Base-by-base conservation (phyloP, 2,888 invertebrate genomes). In the Drosophila bunnanda region DNA sequence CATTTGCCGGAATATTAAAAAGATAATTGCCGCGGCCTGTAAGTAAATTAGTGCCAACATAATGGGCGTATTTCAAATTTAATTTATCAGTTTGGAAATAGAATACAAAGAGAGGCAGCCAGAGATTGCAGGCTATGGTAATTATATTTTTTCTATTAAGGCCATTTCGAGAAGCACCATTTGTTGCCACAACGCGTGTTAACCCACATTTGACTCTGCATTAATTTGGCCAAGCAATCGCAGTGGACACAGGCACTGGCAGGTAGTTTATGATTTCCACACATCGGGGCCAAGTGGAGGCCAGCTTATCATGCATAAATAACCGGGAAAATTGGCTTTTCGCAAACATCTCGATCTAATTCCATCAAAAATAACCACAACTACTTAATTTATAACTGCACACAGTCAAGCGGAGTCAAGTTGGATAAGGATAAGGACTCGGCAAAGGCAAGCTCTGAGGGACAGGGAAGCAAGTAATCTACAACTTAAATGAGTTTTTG, bases 401-500 rank as follows among this genome's bases (percentile, higher is more conserved):
- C 78, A 71, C 70, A 68, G 69, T 41, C 34, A 64, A 46, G 76
- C 57, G 56, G 38, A 25, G 41, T 46, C 50, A 48, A 25, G 25
- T 25, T 4, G 25, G 4, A 25, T 25, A 25, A 25, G 25, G 4
- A 25, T 25, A 25, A 25, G 25, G 25, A 25, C 25, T 25, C 25
- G 2, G n/a, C n/a, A n/a, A n/a, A n/a, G n/a, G n/a, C n/a, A n/a
- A n/a, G 60, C 41, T 59, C 50, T 10, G 48, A 41, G 32, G 25
- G 17, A 44, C 58, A 44, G 28, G 30, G 41, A 43, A 20, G 53
- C 64, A 77, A 77, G 83, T 86, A 83, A 83, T 83, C 87, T 86
- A 60, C 83, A 88, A 86, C 80, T 83, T 88, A 82, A 82, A 88
- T 83, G 80, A 83, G 87, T 78, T 86, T 85, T 60, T 53, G 67